Conservation (phyloP, 1,140 invertebrate genomes). For the Lepidurus apus region DNA sequence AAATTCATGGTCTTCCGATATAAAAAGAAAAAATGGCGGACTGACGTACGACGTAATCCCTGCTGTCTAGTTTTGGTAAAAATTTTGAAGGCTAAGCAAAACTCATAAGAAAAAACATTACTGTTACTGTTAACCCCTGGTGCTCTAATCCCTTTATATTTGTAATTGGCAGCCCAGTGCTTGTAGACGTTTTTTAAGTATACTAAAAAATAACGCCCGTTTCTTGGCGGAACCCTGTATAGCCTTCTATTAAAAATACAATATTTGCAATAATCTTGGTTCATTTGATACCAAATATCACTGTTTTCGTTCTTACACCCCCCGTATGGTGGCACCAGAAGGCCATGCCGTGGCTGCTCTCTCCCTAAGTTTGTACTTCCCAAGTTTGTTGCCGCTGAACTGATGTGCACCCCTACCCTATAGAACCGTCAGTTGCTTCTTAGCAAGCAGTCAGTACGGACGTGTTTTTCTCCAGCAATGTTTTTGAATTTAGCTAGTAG, state of each 20-base stretch:
- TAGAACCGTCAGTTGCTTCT: no score
- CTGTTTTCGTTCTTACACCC: no score
- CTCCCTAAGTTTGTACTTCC: no score
- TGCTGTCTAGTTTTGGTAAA: not conserved
- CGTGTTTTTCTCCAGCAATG: no score
- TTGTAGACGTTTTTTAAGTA: not conserved
- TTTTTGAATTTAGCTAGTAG: no score
- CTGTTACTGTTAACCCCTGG: not conserved
- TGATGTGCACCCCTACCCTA: no score
- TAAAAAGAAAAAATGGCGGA: not conserved
- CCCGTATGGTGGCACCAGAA: no score
- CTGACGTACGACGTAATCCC: not conserved
- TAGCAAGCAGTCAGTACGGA: no score
- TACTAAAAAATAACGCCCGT: slow-evolving; percentile 11
- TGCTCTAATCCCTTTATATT: not conserved
- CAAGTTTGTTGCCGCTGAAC: no score
- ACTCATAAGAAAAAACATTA: not conserved
- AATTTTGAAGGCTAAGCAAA: not conserved
- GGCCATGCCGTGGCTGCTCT: no score
- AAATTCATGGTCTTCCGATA: slow-evolving; percentile 7
- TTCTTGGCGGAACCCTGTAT: slow-evolving; percentile 17
- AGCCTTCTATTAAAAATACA: slow-evolving; percentile 16
- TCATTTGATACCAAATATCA: no score
- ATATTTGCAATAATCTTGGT: not conserved
- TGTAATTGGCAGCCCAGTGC: slow-evolving; percentile 15